Evolutionary conservation across 2,888 invertebrate species (phyloP), one percentile per base, ranked within the genome.

Genomic region (Cabera pusaria): DNA sequence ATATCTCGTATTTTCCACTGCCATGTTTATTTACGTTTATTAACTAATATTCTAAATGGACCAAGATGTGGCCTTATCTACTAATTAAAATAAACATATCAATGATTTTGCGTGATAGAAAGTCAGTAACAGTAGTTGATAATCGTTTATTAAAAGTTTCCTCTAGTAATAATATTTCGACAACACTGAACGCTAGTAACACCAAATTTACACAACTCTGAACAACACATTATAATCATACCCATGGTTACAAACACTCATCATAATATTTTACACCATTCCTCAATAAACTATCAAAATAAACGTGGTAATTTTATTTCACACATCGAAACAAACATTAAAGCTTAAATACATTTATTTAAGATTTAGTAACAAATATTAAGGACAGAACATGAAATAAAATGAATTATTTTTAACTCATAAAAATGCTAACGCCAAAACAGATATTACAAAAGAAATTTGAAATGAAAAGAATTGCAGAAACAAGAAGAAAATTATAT

Each of bases 201-300:
- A 73, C 67, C 32, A 28, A 58, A 69, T 66, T 61, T 58, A 56
- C 49, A 44, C 52, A 54, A 59, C 47, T 47, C 52, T 19, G 18
- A 28, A 28, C 10, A 4, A 23, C 49, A 33, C 58, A 40, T 46
- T 41, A 55, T 40, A n/a, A n/a, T 52, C 21, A 48, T 47, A 46
- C 53, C 53, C 59, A 46, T 56, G 6, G 16, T 16, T 29, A 20
- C 4, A 62, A 59, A 63, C 63, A 68, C 59, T 54, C 65, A 56
- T n/a, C n/a, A n/a, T n/a, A n/a, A n/a, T 44, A 57, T 63, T 66
- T 69, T 71, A 72, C 70, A 69, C 64, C 74, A 78, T 77, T 77
- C 76, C 77, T 72, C 60, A 81, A 82, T 82, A 81, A 83, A 82
- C 44, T 67, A 66, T 61, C 55, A 52, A 45, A 64, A 27, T 44